Percentiles rank a stretch among this genome's conserved stretches.
phyloP scores from a whole-genome alignment of 2,113 vertebrate species.

The Arenaria interpres region DNA sequence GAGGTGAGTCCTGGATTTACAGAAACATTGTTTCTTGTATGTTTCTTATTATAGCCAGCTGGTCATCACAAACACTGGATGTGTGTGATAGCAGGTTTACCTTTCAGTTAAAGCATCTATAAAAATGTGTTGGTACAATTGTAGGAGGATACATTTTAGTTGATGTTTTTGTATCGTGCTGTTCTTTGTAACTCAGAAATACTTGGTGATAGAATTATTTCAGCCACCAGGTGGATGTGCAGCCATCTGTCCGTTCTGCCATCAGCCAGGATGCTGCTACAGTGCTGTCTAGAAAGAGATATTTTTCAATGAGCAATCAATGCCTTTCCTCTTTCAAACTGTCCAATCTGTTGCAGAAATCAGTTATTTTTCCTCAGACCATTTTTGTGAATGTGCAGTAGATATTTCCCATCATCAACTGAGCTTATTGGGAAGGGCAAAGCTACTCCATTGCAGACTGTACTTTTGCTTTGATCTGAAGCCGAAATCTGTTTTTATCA shows the following conservation, averaged over 20 bases:
- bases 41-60: background rate
- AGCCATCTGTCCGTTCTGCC: background rate
- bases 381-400: background rate
- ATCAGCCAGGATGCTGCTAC: background rate
- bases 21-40: background rate
- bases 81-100: background rate
- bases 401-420: background rate
- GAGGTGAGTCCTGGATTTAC: background rate
- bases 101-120: background rate
- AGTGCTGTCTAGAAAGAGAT: background rate
- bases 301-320: background rate
- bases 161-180: background rate
- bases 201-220: background rate
- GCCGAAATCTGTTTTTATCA: background rate
- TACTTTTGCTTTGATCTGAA: background rate
- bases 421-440: background rate
- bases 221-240: background rate
- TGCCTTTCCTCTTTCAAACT: background rate
- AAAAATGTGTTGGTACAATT: background rate
- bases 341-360: background rate
- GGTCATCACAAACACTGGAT: background rate
- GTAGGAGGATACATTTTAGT: background rate
- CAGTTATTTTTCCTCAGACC: background rate
- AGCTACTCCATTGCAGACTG: background rate
- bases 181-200: background rate